Evolutionary conservation across 2,888 invertebrate genomes (phyloP).

Genomic region (Chaitophorus viminalis): DNA sequence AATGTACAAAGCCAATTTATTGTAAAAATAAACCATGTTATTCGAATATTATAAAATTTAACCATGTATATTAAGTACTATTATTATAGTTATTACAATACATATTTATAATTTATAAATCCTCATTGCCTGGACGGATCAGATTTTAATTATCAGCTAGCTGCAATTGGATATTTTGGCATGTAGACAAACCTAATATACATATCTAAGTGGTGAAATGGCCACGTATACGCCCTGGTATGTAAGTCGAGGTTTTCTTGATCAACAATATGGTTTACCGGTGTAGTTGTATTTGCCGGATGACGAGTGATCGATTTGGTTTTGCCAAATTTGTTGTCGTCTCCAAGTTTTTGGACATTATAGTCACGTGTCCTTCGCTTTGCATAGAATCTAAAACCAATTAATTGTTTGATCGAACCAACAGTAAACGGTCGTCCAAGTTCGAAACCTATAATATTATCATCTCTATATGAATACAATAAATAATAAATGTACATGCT

Average conservation of each 20-base stretch:
- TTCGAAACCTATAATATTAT: neutral
- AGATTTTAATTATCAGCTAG: neutral
- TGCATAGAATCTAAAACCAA: too few species aligned
- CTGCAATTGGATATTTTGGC: neutral
- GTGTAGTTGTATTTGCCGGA: neutral
- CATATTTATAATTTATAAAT: too few species aligned
- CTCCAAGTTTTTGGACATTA: too few species aligned
- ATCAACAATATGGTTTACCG: neutral
- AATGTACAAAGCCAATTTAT: slow-evolving; percentile 8
- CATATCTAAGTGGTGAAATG: neutral
- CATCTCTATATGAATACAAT: too few species aligned
- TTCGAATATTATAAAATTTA: neutral
- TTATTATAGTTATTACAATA: neutral
- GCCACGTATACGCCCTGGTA: neutral
- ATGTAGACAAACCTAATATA: neutral
- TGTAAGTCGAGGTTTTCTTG: neutral
- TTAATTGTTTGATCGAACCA: too few species aligned
- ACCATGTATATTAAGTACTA: neutral
- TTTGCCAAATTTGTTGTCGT: neutral
- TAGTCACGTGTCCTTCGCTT: too few species aligned
- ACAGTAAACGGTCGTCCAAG: neutral
- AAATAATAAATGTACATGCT: too few species aligned
- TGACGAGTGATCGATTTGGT: neutral
- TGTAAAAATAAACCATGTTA: slow-evolving; percentile 23
- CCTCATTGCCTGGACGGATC: neutral